phyloP scores from a whole-genome alignment of 2,113 vertebrate genomes.

The Epinephelus cyanopodus region DNA sequence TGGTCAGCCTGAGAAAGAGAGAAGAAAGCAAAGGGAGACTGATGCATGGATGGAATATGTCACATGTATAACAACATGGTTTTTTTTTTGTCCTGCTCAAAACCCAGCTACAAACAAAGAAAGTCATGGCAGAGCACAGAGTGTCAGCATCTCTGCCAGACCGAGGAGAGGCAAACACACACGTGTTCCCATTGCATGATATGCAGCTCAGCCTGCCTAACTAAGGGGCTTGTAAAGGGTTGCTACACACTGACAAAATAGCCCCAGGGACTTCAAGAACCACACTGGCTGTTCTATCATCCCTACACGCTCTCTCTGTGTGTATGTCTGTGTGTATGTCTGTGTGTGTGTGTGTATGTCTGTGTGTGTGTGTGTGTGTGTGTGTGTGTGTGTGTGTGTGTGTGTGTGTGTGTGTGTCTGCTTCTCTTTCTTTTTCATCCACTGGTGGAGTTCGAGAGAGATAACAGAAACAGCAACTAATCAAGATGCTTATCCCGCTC shows the following conservation, averaged over 20 bases:
- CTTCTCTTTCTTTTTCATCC: slow-evolving; percentile 5
- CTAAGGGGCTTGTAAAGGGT: slow-evolving; percentile 8
- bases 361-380: neutral
- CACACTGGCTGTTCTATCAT: slow-evolving; percentile 21
- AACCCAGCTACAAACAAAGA: neutral
- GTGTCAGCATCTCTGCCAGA: neutral
- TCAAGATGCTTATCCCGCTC: slow-evolving; percentile 61
- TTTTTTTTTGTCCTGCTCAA: neutral
- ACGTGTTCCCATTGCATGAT: slow-evolving; percentile 10
- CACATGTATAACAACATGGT: neutral
- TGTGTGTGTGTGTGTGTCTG: neutral
- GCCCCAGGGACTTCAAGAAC: neutral
- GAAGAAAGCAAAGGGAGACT: neutral
- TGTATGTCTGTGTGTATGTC: neutral
- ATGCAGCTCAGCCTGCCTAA: neutral
- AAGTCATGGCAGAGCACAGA: neutral
- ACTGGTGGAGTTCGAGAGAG: slow-evolving; percentile 28
- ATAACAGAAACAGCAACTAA: slow-evolving; percentile 59
- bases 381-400: neutral
- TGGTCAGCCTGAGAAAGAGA: slow-evolving; percentile 90
- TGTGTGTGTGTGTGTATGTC: neutral
- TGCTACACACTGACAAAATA: slow-evolving; percentile 18
- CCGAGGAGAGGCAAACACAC: neutral
- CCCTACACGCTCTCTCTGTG: neutral
- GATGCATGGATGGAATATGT: neutral